Evolutionary conservation across 2,113 vertebrate species (phyloP).

Genomic region (Tinamus guttatus): DNA sequence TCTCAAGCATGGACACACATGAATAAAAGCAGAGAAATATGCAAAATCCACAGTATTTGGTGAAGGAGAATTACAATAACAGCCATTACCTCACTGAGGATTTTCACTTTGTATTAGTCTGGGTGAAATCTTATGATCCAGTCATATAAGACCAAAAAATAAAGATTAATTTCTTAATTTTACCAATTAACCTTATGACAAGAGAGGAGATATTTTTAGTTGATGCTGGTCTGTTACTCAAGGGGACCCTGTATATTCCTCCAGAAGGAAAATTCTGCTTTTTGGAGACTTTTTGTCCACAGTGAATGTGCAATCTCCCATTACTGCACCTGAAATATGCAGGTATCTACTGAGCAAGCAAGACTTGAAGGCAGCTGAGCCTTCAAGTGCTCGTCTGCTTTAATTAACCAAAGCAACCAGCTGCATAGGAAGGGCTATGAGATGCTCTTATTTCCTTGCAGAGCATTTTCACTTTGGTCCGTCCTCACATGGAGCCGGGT

Average conservation of each 20-base stretch:
- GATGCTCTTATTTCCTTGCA: background rate
- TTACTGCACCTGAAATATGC: background rate
- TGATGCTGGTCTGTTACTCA: background rate
- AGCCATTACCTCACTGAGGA: background rate
- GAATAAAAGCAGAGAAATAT: background rate
- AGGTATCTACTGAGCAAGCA: accelerated
- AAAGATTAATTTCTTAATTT: background rate
- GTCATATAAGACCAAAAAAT: background rate
- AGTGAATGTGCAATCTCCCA: background rate
- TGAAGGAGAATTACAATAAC: background rate
- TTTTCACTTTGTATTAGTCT: background rate
- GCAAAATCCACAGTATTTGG: background rate
- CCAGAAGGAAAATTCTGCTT: background rate
- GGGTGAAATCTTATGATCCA: background rate
- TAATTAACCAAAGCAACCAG: background rate
- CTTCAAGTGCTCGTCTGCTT: accelerated
- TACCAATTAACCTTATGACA: background rate
- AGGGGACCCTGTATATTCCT: background rate
- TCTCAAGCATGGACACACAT: background rate
- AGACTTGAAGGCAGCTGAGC: too few relatives aligned
- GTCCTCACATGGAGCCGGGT: background rate
- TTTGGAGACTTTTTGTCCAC: background rate
- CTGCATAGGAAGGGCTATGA: background rate
- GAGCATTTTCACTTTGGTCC: background rate
- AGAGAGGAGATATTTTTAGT: background rate